phyloP scores from a whole-genome alignment of 2,888 invertebrate species.

The Neocrepidodera transversa region DNA sequence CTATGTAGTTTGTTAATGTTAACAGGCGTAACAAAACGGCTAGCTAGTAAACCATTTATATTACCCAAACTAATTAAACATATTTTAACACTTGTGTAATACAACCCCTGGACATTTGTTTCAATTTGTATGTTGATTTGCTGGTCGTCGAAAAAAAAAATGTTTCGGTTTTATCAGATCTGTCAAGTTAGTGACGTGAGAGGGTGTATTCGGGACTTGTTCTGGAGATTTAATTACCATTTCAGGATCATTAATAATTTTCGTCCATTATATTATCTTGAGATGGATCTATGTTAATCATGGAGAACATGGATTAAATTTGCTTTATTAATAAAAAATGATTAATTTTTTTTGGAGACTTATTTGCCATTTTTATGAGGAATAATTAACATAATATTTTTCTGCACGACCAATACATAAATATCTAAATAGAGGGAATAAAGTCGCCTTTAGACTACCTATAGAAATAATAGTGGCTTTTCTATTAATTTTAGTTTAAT shows the following conservation, averaged over 20 bases:
- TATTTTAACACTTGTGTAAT: constrained; percentile 21
- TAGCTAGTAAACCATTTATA: constrained; percentile 16
- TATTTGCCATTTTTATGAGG: no score
- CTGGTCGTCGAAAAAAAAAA: not conserved
- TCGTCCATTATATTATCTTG: constrained; percentile 3
- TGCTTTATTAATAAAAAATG: not conserved
- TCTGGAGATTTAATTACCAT: constrained; percentile 13
- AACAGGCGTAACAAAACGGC: constrained; percentile 35
- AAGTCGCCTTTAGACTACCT: no score
- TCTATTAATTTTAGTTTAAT: no score
- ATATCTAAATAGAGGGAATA: no score
- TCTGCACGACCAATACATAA: no score
- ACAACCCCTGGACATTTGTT: constrained; percentile 17
- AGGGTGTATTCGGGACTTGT: not conserved
- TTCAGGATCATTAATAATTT: constrained; percentile 12
- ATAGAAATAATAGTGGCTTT: no score
- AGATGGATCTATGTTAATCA: not conserved
- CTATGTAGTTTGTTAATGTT: constrained; percentile 38
- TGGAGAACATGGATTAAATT: not conserved
- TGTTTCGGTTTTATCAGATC: constrained; percentile 14
- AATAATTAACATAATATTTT: no score
- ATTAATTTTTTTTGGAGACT: not conserved
- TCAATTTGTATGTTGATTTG: constrained; percentile 20
- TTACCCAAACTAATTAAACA: constrained; percentile 2
- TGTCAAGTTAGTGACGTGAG: not conserved